These are phyloP conservation scores for Botrylloides violaceus DNA, from an alignment of 23 tunicate species.

Conservation along the genomic window DNA sequence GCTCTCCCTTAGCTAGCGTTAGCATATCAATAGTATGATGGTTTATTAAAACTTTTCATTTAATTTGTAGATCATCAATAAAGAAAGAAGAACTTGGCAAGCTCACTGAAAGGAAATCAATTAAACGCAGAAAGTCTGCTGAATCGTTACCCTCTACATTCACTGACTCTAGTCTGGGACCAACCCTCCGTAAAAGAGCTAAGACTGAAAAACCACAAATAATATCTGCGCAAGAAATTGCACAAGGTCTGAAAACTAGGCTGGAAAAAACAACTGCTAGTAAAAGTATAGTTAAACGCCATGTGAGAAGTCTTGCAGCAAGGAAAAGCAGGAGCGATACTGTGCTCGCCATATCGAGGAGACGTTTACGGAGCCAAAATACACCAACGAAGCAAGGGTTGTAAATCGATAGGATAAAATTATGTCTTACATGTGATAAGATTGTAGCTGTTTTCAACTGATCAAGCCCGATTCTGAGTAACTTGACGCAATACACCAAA, in stretches of 20 bases:
- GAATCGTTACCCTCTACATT: neutral
- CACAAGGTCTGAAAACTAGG: too few relatives aligned
- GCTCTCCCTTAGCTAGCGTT: neutral
- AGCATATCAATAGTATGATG: too few relatives aligned
- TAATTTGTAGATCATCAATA: neutral
- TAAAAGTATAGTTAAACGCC: neutral
- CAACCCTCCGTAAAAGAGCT: neutral
- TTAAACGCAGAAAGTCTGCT: neutral
- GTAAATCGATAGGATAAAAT: too few relatives aligned
- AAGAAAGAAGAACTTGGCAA: neutral
- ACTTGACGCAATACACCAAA: too few relatives aligned
- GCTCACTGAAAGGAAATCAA: neutral
- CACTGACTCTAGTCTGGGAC: neutral
- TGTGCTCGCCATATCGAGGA: neutral
- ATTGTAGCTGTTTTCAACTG: neutral
- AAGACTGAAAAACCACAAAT: neutral
- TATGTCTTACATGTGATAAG: neutral
- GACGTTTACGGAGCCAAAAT: neutral
- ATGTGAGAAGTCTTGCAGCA: neutral
- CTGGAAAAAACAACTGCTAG: neutral
- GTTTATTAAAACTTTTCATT: neutral
- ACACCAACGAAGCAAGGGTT: neutral
- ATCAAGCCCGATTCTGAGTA: neutral
- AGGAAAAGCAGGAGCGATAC: slow-evolving; percentile 5
- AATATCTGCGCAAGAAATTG: too few relatives aligned